A percentile compares a stretch with the other conserved stretches of the same genome.
phyloP scores from a whole-genome alignment of 2,113 vertebrate species.

The Ranitomeya imitator region DNA sequence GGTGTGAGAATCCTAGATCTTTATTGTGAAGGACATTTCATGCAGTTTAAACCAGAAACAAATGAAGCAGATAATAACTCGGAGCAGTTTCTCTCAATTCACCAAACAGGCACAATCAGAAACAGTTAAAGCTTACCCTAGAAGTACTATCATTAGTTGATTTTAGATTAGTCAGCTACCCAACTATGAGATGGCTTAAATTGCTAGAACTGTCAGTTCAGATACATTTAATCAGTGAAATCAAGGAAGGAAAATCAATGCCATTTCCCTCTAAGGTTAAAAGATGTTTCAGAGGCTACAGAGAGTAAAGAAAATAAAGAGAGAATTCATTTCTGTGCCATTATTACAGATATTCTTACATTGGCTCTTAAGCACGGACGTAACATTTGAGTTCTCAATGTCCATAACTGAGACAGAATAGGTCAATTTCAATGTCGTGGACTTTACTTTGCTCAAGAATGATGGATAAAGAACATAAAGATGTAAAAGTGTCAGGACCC shows the following conservation, averaged over 20 bases:
- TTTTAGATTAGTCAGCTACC: constrained; percentile 65
- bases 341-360: constrained; percentile 2
- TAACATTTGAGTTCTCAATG: constrained; percentile 43
- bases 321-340: constrained; percentile 25
- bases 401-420: constrained; percentile 50
- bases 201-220: constrained; percentile 59
- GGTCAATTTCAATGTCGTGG: constrained; percentile 47
- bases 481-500: constrained; percentile 55
- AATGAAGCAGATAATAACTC: constrained; percentile 61
- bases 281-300: constrained; percentile 59
- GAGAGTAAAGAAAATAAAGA: constrained; percentile 36
- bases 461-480: constrained; percentile 47
- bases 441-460: background rate
- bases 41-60: constrained; percentile 62
- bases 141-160: constrained; percentile 59
- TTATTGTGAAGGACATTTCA: constrained; percentile 53
- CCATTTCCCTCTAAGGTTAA: constrained; percentile 53
- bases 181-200: constrained; percentile 59
- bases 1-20: constrained; percentile 52
- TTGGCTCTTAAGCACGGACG: constrained; percentile 35
- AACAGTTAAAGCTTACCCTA: constrained; percentile 59
- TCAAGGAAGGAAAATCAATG: constrained; percentile 61
- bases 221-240: constrained; percentile 65
- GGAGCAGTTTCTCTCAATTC: constrained; percentile 59
- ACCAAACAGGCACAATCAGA: constrained; percentile 58